Conservation (phyloP, 2,797 vertebrate genomes). For the Cyclura pinguis region DNA sequence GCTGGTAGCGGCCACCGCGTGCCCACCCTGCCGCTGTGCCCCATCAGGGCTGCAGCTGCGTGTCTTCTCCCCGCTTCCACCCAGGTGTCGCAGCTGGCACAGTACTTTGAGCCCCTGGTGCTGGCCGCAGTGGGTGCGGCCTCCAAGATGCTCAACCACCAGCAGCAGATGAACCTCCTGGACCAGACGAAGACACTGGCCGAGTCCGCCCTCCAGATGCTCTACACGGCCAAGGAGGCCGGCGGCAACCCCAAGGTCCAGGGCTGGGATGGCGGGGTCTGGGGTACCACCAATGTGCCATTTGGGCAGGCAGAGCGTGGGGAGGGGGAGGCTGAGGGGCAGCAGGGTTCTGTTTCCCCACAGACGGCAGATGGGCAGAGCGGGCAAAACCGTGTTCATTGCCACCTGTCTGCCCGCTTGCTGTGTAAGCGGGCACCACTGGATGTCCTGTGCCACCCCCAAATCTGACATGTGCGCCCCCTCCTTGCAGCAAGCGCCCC, state of each 20-base stretch:
- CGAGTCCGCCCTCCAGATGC: conserved; percentile 95
- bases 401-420: background rate
- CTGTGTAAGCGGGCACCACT: too few species aligned
- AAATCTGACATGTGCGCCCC: accelerated
- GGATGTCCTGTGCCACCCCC: background rate
- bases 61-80: background rate
- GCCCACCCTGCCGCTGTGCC: background rate
- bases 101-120: conserved; percentile 96
- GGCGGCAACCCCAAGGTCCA: conserved; percentile 95
- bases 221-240: conserved; percentile 97
- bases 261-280: background rate
- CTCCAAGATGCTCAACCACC: conserved; percentile 95
- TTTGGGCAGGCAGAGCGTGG: too few species aligned
- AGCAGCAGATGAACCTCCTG: conserved; percentile 98
- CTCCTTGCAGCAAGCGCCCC: conserved; percentile 85
- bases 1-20: background rate
- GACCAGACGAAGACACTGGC: conserved; percentile 97
- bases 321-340: too few species aligned
- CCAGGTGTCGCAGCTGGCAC: conserved; percentile 97
- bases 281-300: too few species aligned
- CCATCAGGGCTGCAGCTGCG: background rate
- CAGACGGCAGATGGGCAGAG: too few species aligned
- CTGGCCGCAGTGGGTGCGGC: conserved; percentile 92
- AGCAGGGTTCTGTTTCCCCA: too few species aligned
- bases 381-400: too few species aligned